A percentile compares a stretch with the other conserved stretches of the same genome.
Evolutionary conservation across 37 sponge, comb jelly and placozoan species (phyloP).

Genomic region (Beroe ovata): DNA sequence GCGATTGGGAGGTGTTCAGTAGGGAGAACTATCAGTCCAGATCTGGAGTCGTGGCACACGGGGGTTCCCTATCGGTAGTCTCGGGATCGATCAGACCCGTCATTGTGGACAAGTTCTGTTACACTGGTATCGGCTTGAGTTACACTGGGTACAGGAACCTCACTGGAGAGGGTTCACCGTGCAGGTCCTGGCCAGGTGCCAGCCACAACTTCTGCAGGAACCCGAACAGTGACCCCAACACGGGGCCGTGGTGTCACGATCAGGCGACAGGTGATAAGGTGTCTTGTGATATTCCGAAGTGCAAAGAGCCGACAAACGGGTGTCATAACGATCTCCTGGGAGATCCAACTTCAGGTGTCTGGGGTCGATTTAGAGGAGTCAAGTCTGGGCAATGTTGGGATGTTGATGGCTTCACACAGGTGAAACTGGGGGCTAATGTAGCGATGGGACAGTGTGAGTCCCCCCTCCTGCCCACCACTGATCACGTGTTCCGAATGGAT

Average conservation of each 20-base stretch:
- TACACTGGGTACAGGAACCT: conserved; percentile 35
- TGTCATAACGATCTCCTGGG: conserved; percentile 3
- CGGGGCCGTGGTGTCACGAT: conserved; percentile 67
- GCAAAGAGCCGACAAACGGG: not conserved
- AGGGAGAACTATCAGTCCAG: not conserved
- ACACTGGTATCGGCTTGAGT: conserved; percentile 26
- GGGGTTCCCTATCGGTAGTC: not conserved
- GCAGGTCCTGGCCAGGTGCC: not conserved
- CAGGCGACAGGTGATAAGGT: not conserved
- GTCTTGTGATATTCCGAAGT: conserved; percentile 63
- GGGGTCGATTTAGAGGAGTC: conserved; percentile 13
- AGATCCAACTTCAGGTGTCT: conserved; percentile 27
- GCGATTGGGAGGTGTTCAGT: not conserved
- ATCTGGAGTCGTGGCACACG: not conserved
- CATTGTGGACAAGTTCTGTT: conserved; percentile 55
- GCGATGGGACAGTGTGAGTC: not conserved
- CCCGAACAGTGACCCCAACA: conserved; percentile 3
- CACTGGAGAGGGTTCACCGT: not conserved
- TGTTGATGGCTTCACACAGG: not conserved
- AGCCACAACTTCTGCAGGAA: conserved; percentile 43
- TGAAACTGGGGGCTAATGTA: not conserved
- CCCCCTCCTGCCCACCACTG: not conserved
- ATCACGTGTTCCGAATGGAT: conserved; percentile 55
- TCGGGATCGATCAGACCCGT: not conserved
- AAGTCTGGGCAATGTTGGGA: conserved; percentile 45